Conservation (phyloP, 2,113 vertebrate genomes). For the human (Homo sapiens) region DNA sequence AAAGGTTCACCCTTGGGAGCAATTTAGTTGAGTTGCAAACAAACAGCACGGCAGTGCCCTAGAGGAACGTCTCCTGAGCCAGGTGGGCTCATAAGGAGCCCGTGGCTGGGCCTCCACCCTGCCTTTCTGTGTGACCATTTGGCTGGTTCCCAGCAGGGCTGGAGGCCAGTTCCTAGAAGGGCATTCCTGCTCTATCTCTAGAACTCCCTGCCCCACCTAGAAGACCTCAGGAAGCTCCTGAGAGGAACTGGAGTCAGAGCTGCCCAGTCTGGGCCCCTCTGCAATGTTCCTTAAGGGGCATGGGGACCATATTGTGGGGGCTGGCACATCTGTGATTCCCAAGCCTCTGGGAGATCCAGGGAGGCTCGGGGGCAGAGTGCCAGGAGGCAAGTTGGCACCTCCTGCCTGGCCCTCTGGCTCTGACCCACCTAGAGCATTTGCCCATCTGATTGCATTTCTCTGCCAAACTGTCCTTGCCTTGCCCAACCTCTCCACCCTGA, state of each 20-base stretch:
- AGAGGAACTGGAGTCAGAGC: not conserved
- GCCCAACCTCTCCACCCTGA: not conserved
- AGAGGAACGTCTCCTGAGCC: constrained; percentile 1
- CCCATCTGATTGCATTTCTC: not conserved
- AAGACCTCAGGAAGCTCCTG: not conserved
- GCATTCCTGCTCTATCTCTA: not conserved
- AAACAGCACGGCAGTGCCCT: constrained; percentile 6
- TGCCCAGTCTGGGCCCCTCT: not conserved
- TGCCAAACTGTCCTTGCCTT: not conserved
- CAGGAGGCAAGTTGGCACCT: not conserved
- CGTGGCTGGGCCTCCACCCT: not conserved
- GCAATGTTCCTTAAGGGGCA: not conserved
- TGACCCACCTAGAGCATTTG: not conserved
- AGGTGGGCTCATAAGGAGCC: not conserved
- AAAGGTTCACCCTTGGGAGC: constrained; percentile 23
- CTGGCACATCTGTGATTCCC: not conserved
- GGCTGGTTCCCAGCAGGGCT: not conserved
- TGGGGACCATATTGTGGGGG: too few relatives aligned
- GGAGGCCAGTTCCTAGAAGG: not conserved
- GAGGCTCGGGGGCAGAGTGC: not conserved
- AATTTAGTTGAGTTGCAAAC: constrained; percentile 60
- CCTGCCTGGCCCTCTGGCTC: not conserved
- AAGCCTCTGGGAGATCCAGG: not conserved
- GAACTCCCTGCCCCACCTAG: not conserved
- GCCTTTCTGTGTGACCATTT: not conserved